Evolutionary conservation across 2,888 invertebrate genomes (phyloP).

Genomic region (Vannuccia rotundouncinata): DNA sequence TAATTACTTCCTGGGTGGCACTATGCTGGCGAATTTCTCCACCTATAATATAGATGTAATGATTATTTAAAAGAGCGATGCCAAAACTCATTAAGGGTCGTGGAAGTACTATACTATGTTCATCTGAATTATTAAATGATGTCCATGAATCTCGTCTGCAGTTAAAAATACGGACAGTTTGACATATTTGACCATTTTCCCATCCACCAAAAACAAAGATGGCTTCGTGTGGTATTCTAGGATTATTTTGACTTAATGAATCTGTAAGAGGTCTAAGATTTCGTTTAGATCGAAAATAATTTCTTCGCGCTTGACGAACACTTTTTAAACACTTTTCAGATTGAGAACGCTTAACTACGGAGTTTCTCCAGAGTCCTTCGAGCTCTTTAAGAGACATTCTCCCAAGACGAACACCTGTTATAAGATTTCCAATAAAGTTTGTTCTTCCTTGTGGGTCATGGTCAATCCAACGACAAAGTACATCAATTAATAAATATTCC

Average conservation of each 20-base stretch:
- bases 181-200: neutral
- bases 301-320: constrained; percentile 25
- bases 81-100: constrained; percentile 34
- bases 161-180: constrained; percentile 24
- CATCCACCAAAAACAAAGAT: constrained; percentile 36
- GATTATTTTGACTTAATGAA: neutral
- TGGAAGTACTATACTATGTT: constrained; percentile 26
- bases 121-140: neutral
- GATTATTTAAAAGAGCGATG: constrained; percentile 5
- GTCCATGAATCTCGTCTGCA: constrained; percentile 18
- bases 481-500: constrained; percentile 29
- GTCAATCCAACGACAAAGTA: constrained; percentile 30
- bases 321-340: constrained; percentile 22
- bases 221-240: constrained; percentile 32
- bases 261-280: constrained; percentile 32
- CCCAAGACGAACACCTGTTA: constrained; percentile 25
- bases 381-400: constrained; percentile 5
- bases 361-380: constrained; percentile 18
- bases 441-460: neutral
- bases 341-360: neutral
- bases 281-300: constrained; percentile 27
- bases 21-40: constrained; percentile 24
- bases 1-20: constrained; percentile 32
- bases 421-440: neutral
- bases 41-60: constrained; percentile 25